phyloP scores from a whole-genome alignment of 2,113 vertebrate genomes.

The Nibea coibor region DNA sequence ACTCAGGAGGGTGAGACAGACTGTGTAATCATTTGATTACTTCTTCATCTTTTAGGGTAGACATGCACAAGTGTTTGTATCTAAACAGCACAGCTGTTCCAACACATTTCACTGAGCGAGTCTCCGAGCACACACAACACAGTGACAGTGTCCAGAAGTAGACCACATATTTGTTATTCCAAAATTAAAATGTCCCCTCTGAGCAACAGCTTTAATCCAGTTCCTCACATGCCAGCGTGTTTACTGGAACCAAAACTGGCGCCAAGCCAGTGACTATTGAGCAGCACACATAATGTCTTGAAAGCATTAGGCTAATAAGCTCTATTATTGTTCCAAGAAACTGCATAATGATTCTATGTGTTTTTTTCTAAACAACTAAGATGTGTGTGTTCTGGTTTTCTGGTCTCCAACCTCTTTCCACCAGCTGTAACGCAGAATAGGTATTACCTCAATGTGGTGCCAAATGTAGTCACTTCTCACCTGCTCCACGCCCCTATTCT shows the following conservation, averaged over 20 bases:
- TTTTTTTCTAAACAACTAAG: slow-evolving; percentile 1
- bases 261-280: slow-evolving; percentile 8
- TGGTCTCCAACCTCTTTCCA: slow-evolving; percentile 31
- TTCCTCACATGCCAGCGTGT: slow-evolving; percentile 30
- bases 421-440: slow-evolving; percentile 33
- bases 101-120: slow-evolving; percentile 15
- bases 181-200: slow-evolving; percentile 37
- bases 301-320: slow-evolving; percentile 22
- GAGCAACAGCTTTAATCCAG: slow-evolving; percentile 39
- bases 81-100: slow-evolving; percentile 30
- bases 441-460: slow-evolving; percentile 44
- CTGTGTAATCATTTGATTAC: slow-evolving; percentile 51
- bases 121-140: not conserved
- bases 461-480: slow-evolving; percentile 58
- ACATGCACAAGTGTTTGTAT: slow-evolving; percentile 20
- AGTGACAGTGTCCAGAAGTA: slow-evolving; percentile 4
- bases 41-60: slow-evolving; percentile 34
- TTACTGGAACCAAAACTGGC: slow-evolving; percentile 24
- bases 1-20: slow-evolving; percentile 40
- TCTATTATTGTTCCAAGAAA: slow-evolving; percentile 31
- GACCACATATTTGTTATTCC: slow-evolving; percentile 35
- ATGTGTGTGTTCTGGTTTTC: slow-evolving; percentile 16
- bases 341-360: not conserved
- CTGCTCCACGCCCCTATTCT: slow-evolving; percentile 57
- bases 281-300: slow-evolving; percentile 28